Evolutionary conservation across 1,140 invertebrate species (phyloP), one percentile per base, ranked within the genome.

Genomic region (Contarinia nasturtii): DNA sequence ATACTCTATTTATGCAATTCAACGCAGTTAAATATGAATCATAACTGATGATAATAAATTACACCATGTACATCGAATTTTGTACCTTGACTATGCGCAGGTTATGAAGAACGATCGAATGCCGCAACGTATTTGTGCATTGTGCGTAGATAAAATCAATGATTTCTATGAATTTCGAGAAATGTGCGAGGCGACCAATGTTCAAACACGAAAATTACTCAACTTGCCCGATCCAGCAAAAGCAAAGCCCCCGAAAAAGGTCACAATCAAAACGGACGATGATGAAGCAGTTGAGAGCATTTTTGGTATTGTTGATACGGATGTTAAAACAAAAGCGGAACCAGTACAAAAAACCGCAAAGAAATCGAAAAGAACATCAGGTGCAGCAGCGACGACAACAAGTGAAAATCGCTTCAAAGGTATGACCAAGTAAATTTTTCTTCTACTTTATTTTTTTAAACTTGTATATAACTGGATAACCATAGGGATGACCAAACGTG

Each of bases 111-210:
- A 70, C 50, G 72, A 74, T 50, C 68, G 67, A 54, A 73, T 74
- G 71, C 72, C 72, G 0, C 71, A 72, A n/a, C 59, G 69, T 22
- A 72, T 73, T 52, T 73, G 69, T 53, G 67, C 65, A 48, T 51
- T 71, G 21, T 74, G 72, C 44, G 67, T 72, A 33, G 72, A 73
- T 48, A 74, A 72, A 60, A 70, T 75, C 41, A 73, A 74, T 57
- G 73, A 75, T 56, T 74, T 70, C 57, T 69, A 68, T 34, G 68
- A 73, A 53, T 73, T 72, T 58, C 61, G 70, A 18, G 66, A 71
- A 50, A 68, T 72, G 67, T 73, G 70, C 52, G 57, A 58, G 47
- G 61, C 67, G 20, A 74, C 70, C 2, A 69, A 73, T 46, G 65
- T 60, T 12, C 55, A 65, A 33, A 72, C 70, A 0, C 55, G 71